Conservation (phyloP, 2,888 invertebrate genomes). For the Blastobasis adustella region DNA sequence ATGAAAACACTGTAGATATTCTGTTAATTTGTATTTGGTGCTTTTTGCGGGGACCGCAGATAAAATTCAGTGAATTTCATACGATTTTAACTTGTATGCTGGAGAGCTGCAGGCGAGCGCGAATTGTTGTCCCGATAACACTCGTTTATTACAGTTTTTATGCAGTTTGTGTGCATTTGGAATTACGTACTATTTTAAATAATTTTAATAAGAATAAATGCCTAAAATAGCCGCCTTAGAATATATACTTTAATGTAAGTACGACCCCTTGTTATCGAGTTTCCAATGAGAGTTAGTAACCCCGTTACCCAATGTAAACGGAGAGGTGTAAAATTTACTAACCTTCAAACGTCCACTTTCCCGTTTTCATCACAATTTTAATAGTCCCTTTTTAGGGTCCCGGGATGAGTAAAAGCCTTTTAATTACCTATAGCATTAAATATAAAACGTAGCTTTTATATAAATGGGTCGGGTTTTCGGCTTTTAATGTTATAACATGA, state of each 20-base stretch:
- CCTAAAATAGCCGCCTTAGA: too few species aligned
- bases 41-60: conserved; percentile 5
- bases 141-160: neutral
- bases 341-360: too few species aligned
- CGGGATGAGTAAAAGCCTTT: conserved; percentile 1
- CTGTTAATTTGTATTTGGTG: conserved; percentile 4
- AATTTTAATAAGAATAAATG: too few species aligned
- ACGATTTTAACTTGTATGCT: neutral
- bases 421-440: conserved; percentile 1
- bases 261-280: too few species aligned
- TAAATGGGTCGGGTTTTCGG: neutral
- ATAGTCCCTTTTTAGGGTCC: neutral
- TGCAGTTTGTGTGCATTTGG: neutral
- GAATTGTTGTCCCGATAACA: conserved; percentile 2
- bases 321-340: too few species aligned
- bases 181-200: too few species aligned
- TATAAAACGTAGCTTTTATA: conserved; percentile 2
- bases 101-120: conserved; percentile 2
- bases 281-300: too few species aligned
- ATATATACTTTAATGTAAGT: too few species aligned
- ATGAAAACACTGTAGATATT: neutral
- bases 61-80: conserved; percentile 7
- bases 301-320: too few species aligned
- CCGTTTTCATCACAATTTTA: neutral
- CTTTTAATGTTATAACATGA: neutral